A percentile compares a stretch with the other conserved stretches of the same genome.
Conservation (phyloP, 2,888 invertebrate species). For the Dryobotodes eremita region DNA sequence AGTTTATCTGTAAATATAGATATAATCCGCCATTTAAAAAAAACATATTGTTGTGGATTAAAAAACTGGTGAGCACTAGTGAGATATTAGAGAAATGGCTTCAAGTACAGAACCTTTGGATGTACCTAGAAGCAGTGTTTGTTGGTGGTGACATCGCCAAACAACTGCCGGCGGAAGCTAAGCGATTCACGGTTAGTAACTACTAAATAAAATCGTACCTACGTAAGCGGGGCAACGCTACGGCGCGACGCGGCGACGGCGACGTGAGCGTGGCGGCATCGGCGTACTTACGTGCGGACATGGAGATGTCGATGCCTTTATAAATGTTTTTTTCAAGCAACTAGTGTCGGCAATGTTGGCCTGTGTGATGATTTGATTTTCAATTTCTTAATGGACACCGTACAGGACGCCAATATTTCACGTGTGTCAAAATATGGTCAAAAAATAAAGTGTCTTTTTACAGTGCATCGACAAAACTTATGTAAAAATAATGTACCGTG, state of each 20-base stretch:
- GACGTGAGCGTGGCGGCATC: background rate
- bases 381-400: background rate
- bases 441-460: background rate
- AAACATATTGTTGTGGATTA: slow-evolving; percentile 95
- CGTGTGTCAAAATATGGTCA: background rate
- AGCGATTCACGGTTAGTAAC: slow-evolving; percentile 92
- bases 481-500: slow-evolving; percentile 96
- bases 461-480: slow-evolving; percentile 96
- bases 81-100: slow-evolving; percentile 97
- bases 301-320: background rate
- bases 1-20: slow-evolving; percentile 79
- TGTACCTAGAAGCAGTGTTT: slow-evolving; percentile 97
- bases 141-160: slow-evolving; percentile 97
- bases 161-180: slow-evolving; percentile 95
- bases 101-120: slow-evolving; percentile 96
- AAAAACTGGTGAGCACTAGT: slow-evolving; percentile 94
- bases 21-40: slow-evolving; percentile 97
- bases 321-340: background rate
- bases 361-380: background rate
- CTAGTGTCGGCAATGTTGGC: background rate
- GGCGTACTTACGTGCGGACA: too few species aligned
- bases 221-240: background rate
- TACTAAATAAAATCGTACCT: background rate
- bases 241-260: too few species aligned
- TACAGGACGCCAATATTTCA: background rate